Percentiles rank a stretch among this genome's conserved stretches.
phyloP scores from a whole-genome alignment of 1,140 invertebrate genomes.

The Cyclina sinensis region DNA sequence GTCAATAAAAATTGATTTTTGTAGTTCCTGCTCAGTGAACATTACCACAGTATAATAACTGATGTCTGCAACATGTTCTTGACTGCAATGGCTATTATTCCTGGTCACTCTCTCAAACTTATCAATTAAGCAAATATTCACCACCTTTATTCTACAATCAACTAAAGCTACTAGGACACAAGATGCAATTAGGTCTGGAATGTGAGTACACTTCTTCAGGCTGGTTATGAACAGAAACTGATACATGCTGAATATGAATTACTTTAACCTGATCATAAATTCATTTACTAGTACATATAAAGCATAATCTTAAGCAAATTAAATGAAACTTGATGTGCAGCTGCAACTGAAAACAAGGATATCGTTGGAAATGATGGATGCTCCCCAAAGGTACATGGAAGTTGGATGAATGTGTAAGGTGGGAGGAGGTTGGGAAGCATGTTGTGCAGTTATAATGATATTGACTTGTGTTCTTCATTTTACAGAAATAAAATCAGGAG shows the following conservation, averaged over 20 bases:
- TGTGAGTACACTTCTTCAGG: constrained; percentile 3
- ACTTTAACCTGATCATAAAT: neutral
- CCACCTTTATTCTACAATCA: constrained; percentile 25
- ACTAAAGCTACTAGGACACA: no score
- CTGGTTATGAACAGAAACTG: neutral
- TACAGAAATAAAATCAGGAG: no score
- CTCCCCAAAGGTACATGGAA: no score
- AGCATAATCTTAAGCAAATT: neutral
- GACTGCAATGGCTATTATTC: constrained; percentile 13
- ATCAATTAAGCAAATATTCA: constrained; percentile 51
- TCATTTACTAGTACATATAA: neutral
- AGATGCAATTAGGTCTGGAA: neutral
- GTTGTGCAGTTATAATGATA: no score
- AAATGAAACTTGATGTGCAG: neutral
- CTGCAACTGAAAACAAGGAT: neutral
- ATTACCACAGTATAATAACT: neutral
- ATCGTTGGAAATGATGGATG: no score
- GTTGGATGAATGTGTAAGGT: no score
- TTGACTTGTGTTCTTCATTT: no score
- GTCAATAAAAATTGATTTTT: constrained; percentile 33
- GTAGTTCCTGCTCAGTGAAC: neutral
- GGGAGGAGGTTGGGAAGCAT: no score
- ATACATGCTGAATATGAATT: neutral
- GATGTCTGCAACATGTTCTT: neutral
- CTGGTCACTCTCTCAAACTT: constrained; percentile 1